Evolutionary conservation across 1,140 invertebrate species (phyloP), one percentile per base, ranked within the genome.

Genomic region (Thaumatotibia leucotreta): DNA sequence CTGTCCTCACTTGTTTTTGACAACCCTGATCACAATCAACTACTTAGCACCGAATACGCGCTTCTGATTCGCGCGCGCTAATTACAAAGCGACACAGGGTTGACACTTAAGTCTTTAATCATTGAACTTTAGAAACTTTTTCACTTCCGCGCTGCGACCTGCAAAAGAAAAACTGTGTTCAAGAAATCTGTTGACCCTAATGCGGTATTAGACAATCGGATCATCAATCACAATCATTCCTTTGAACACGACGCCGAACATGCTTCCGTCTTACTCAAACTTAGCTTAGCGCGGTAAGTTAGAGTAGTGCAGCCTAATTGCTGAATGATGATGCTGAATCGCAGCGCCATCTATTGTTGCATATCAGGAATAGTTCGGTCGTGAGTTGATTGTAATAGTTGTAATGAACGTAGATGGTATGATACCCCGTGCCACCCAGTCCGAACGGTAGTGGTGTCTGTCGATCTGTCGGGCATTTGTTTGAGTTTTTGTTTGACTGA

Each of bases 161-260:
- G 82, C 67, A 79, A 84, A 80, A 82, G 75, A 77, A 77, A 77
- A 77, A 73, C 74, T 81, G 68, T 67, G 75, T 82, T 74, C 71
- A 77, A 83, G 72, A 79, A 81, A 82, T 77, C 77, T 76, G 77
- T 78, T 80, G 77, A 82, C 80, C 78, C 73, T 77, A 73, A 83
- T 75, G 74, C 74, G 73, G 73, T 75, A 79, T 76, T 80, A 84
- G 77, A 86, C 83, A 86, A 86, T 83, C 79, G 79, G 80, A 86
- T 90, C 88, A 90, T 90, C 83, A 90, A 90, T 90, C 86, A 90
- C 84, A 90, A 90, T 90, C 88, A 90, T 67, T 79, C 66, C 76
- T 78, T 80, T 82, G 72, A 78, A 75, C 52, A 52, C 4, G 39
- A 62, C 29, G 24, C 61, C 52, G 52, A 45, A 58, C 52, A 58